Base-by-base conservation (phyloP, 2,113 vertebrate species). In the Siniperca chuatsi region DNA sequence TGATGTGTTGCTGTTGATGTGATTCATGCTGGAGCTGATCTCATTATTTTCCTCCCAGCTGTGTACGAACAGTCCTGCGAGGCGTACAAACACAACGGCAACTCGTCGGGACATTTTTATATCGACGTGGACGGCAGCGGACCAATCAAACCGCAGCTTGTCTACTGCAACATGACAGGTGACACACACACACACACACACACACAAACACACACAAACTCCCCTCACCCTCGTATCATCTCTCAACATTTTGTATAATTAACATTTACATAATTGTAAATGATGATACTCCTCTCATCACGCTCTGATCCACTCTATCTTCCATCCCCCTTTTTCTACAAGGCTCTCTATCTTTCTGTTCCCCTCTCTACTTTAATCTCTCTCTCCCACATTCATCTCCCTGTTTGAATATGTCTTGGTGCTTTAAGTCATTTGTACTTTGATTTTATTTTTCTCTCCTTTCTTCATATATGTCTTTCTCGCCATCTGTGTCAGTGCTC, bases 61-160 rank as follows among this genome's bases (percentile, higher is more conserved):
- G 52, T 54, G 52, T 54, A 54, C 52, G 52, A 54, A 21, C 52
- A 54, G 52, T 54, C 52, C 18, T 54, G 52, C 20, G 52, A 54
- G 52, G 52, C 52, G 50, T 20, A 18, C 50, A 94, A 96, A 73
- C 97, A 98, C 92, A 96, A 93, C 29, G 97, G 97, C 33, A 96
- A 93, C 90, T 91, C 94, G 0, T 97, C 97, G 4, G 97, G 97
- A 21, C 94, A 96, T 87, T 98, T 97, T 92, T 93, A 96, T 78
- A 95, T 98, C 0, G 97, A 98, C 57, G 94, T 96, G 1, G 97
- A 98, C 40, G 97, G 97, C 86, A 98, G 97, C 23, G 97, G 97
- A 13, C 96, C 96, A 0, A 93, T 97, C 71, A 94, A 64, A 86
- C 96, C 97, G 0, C 94, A 97, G 65, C 95, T 89, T 15, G 96